Evolutionary conservation across 1,140 invertebrate species (phyloP).

Genomic region (Oncopeltus fasciatus): DNA sequence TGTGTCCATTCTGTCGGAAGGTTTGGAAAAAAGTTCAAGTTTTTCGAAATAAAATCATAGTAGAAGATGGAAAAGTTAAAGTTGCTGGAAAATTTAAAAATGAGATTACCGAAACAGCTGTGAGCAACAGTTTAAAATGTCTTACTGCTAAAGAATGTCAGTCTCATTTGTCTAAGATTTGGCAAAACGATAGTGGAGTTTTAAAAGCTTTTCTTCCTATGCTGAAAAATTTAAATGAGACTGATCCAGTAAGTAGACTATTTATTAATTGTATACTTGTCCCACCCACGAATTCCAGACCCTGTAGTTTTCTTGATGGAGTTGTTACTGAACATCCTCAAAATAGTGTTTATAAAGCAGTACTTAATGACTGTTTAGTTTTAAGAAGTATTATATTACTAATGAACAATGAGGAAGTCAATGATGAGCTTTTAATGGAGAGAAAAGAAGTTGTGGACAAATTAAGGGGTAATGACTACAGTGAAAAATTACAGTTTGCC

Average conservation of each 20-base stretch:
- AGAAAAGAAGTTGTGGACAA: constrained; percentile 30
- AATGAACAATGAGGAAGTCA: constrained; percentile 34
- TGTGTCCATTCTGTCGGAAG: constrained; percentile 46
- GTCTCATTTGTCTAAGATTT: constrained; percentile 58
- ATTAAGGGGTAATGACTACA: constrained; percentile 40
- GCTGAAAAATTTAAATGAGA: constrained; percentile 36
- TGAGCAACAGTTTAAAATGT: constrained; percentile 20
- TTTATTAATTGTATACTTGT: constrained; percentile 77
- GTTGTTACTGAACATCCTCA: constrained; percentile 69
- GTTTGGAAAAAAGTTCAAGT: constrained; percentile 32
- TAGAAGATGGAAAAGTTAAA: constrained; percentile 21
- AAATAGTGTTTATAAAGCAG: constrained; percentile 53
- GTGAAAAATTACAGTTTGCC: constrained; percentile 56
- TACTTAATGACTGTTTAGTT: constrained; percentile 45
- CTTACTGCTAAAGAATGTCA: constrained; percentile 44
- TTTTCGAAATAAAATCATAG: constrained; percentile 29
- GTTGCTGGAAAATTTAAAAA: constrained; percentile 21
- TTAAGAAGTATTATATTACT: constrained; percentile 49
- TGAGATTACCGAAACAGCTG: not conserved
- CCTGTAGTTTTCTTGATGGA: constrained; percentile 53
- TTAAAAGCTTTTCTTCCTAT: constrained; percentile 58
- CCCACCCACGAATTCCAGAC: constrained; percentile 70
- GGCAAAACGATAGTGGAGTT: constrained; percentile 56
- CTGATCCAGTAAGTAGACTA: constrained; percentile 72
- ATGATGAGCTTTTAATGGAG: constrained; percentile 32